Base-by-base conservation (phyloP, 2,888 invertebrate genomes). In the Drosophila borborema region DNA sequence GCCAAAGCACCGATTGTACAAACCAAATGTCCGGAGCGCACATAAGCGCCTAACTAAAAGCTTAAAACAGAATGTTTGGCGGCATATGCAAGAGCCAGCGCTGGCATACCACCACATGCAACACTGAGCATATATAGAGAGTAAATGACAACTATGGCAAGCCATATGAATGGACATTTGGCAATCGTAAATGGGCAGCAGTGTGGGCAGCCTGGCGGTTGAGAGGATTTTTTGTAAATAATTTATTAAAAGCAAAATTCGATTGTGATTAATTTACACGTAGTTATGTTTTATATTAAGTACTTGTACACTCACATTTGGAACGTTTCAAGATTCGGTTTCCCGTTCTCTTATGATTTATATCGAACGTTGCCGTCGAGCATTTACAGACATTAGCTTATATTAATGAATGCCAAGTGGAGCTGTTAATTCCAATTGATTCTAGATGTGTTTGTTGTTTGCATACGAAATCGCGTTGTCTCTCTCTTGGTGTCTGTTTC, bases 1-100 rank as follows among this genome's bases (percentile, higher is more conserved):
- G 86, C 68, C 31, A 94, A 94, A 78, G 92, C 94, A 77, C 94
- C 95, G 79, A 95, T 97, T 91, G 94, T 95, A 77, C 97, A 96
- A 77, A 97, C 97, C 70, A 95, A 96, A 82, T 96, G 96, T 93
- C 97, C 97, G 46, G 95, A 96, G 88, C 94, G 95, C 93, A 95
- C 94, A 94, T 94, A 92, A 88, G 78, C 58, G 46, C 16, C 54
- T 51, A 34, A 10, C 9, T 20, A n/a, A 9, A 43, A 58, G 56
- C 43, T 54, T 46, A 20, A 38, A 46, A 45, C 23, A 18, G 36
- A 59, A 63, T 66, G 56, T 55, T 56, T 41, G 46, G 28, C 41
- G 59, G 62, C 49, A 54, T 36, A 67, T 58, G 65, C 43, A 56
- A 53, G 28, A 58, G 20, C 36, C 45, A 36, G 45, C 45, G n/a